Evolutionary conservation across 2,113 vertebrate genomes (phyloP).

Genomic region (Pluvialis apricaria): DNA sequence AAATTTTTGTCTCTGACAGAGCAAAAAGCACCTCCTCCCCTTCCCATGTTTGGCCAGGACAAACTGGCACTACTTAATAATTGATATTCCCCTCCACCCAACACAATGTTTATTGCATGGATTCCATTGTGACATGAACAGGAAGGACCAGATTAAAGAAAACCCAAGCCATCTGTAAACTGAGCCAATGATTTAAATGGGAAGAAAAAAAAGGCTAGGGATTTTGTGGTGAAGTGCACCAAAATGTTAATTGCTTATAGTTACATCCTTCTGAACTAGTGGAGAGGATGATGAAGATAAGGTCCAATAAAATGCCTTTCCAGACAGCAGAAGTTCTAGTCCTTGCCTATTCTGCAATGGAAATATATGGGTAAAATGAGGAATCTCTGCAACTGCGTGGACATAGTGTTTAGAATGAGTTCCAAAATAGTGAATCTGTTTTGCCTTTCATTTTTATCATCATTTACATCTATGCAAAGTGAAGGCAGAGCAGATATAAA

Average conservation of each 20-base stretch:
- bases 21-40: not conserved
- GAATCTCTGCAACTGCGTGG: not conserved
- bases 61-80: not conserved
- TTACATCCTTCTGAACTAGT: not conserved
- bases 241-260: conserved; percentile 2
- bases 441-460: not conserved
- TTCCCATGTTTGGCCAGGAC: not conserved
- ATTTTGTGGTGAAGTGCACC: not conserved
- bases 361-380: not conserved
- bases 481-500: not conserved
- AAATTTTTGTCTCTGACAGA: not conserved
- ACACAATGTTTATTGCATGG: not conserved
- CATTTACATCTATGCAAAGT: not conserved
- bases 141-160: not conserved
- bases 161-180: not conserved
- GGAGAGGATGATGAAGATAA: not conserved
- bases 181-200: not conserved
- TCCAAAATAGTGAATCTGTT: fast-evolving
- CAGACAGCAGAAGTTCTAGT: not conserved
- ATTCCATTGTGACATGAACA: not conserved
- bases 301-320: not conserved
- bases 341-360: not conserved
- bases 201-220: not conserved
- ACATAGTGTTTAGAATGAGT: not conserved
- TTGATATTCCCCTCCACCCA: not conserved